Evolutionary conservation across 1,140 invertebrate genomes (phyloP).

Genomic region (Magallana angulata): DNA sequence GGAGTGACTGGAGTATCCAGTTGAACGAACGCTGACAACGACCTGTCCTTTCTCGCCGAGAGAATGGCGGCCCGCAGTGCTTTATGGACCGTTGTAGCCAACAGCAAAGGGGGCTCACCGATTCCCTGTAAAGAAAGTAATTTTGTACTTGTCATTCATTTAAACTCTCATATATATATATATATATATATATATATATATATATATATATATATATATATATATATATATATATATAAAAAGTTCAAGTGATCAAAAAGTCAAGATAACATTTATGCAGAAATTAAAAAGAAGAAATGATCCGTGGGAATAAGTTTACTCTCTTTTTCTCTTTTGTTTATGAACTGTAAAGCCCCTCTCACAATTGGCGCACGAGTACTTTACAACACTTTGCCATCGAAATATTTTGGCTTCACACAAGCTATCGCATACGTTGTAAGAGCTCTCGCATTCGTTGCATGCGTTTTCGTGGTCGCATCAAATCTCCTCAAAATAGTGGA

Average conservation of each 20-base stretch:
- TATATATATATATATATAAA: background rate
- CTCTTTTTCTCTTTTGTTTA: too few species aligned
- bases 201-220: background rate
- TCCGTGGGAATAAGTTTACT: too few species aligned
- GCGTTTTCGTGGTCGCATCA: too few species aligned
- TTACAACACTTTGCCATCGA: too few species aligned
- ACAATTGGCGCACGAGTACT: too few species aligned
- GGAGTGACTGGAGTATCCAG: conserved; percentile 46
- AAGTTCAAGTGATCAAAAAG: background rate
- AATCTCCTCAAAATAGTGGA: too few species aligned
- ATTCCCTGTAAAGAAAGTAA: conserved; percentile 85
- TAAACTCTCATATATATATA: background rate
- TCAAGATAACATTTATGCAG: background rate
- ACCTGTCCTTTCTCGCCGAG: conserved; percentile 86
- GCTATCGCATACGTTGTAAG: too few species aligned
- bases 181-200: background rate
- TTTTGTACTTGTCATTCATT: too few species aligned
- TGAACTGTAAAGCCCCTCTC: too few species aligned
- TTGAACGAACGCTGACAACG: conserved; percentile 63
- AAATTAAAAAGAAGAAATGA: background rate
- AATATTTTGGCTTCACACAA: too few species aligned
- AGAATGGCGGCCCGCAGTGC: conserved; percentile 93
- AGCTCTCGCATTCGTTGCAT: too few species aligned
- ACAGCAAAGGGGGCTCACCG: conserved; percentile 95
- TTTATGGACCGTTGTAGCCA: conserved; percentile 91